Conservation (phyloP, 2,888 invertebrate species). For the Caenorhabditis sp. region DNA sequence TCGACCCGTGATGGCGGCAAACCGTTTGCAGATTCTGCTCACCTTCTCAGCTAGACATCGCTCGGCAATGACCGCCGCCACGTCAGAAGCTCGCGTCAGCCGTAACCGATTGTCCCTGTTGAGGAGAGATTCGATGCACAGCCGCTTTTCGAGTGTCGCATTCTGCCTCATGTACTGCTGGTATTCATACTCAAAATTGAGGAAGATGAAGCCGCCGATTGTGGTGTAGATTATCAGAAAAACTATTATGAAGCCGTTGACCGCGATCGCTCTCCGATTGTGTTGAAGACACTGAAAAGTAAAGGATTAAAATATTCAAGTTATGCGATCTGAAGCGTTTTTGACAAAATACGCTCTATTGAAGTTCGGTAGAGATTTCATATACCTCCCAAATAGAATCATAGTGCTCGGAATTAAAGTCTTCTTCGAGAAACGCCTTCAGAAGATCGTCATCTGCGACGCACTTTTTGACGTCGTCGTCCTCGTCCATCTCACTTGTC, state of each 20-base stretch:
- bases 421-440: conserved; percentile 49
- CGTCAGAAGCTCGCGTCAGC: conserved; percentile 54
- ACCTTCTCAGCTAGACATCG: conserved; percentile 55
- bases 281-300: conserved; percentile 63
- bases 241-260: conserved; percentile 64
- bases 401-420: conserved; percentile 50
- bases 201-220: conserved; percentile 74
- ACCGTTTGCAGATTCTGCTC: conserved; percentile 55
- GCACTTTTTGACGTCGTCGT: conserved; percentile 38
- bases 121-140: conserved; percentile 59
- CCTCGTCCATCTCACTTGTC: conserved; percentile 20
- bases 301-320: neutral
- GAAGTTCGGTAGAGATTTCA: too few species aligned
- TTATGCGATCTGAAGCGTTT: too few species aligned
- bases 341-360: too few species aligned
- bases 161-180: conserved; percentile 63
- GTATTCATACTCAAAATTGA: conserved; percentile 71
- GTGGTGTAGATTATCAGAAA: conserved; percentile 73
- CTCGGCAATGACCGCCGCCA: conserved; percentile 60
- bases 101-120: conserved; percentile 53
- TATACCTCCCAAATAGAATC: conserved; percentile 52
- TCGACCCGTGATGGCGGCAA: conserved; percentile 78
- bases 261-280: conserved; percentile 62
- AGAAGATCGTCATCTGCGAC: conserved; percentile 32
- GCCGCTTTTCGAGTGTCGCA: conserved; percentile 56